These are phyloP conservation scores for Aproaerema taeniolella DNA, from an alignment of 2,888 invertebrate genomes.

Conservation along the genomic window DNA sequence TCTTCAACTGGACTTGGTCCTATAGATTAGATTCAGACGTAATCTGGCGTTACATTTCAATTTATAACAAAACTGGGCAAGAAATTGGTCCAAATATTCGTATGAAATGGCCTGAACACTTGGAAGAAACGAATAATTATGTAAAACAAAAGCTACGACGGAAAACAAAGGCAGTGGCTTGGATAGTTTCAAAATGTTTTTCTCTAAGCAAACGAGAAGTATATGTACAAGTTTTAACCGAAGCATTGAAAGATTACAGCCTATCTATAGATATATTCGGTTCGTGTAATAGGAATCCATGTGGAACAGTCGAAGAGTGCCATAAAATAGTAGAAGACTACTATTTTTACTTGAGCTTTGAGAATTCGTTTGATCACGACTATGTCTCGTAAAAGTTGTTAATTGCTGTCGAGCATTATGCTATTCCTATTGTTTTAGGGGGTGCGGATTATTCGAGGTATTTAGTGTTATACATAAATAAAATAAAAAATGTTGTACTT, in stretches of 20 bases:
- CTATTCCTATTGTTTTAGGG: background rate
- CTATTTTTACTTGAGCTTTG: background rate
- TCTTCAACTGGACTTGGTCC: constrained; percentile 1
- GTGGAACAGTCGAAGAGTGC: too few relatives aligned
- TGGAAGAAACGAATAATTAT: background rate
- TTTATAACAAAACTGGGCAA: background rate
- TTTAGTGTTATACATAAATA: too few relatives aligned
- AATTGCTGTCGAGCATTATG: background rate
- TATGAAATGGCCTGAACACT: background rate
- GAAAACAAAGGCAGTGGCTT: background rate
- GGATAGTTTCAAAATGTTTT: background rate
- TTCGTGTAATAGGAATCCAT: background rate
- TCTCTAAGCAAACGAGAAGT: background rate
- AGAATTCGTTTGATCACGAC: background rate
- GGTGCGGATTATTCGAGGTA: background rate
- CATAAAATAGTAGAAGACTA: background rate
- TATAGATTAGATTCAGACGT: constrained; percentile 1
- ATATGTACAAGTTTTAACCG: background rate
- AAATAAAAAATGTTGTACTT: too few relatives aligned
- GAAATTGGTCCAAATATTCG: background rate
- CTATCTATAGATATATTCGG: background rate
- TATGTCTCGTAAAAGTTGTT: background rate
- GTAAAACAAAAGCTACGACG: background rate
- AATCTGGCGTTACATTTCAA: background rate
- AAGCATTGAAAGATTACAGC: background rate